Evolutionary conservation across 2,888 invertebrate species (phyloP), one percentile per base, ranked within the genome.

Genomic region (Apantesis nais): DNA sequence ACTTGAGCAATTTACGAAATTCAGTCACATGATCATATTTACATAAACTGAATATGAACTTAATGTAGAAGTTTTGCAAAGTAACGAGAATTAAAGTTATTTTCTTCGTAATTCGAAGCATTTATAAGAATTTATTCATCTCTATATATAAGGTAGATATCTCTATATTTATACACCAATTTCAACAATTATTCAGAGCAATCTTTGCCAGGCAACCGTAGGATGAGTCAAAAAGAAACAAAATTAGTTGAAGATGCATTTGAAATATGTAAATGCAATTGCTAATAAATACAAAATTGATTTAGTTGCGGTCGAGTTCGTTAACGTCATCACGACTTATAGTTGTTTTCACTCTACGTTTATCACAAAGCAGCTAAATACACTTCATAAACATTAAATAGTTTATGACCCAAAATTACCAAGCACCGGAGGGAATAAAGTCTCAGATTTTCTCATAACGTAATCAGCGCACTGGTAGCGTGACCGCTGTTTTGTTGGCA

Each of bases 391-490:
- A 62, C 68, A 72, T 72, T 68, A 68, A 72, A 72, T 72, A 68
- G 72, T 68, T 72, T 72, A 72, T 72, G 66, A 62, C 41, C 41
- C 63, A 68, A 71, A 71, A 68, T 71, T 71, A 71, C 71, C 44
- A 37, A 48, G 34, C 62, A 66, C 68, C 65, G 58, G 37, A 29
- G 68, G 62, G 72, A 68, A 44, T 64, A 62, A 72, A 68, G 55
- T 62, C 58, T 44, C 62, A 72, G 66, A 68, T 72, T 72, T 66
- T 72, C 64, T 67, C 60, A 52, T 62, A 66, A 67, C 62, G 25
- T 62, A 68, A 66, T 68, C 68, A 65, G 62, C 62, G 64, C 62
- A 48, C 64, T 61, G 64, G 67, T 60, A 48, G 63, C 67, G 61
- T 31, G 60, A 69, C 58, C 69, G 25, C 34, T n/a, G 31, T 58